Evolutionary conservation across 2,797 vertebrate genomes (phyloP).

Genomic region (Sebastes wilsoni): DNA sequence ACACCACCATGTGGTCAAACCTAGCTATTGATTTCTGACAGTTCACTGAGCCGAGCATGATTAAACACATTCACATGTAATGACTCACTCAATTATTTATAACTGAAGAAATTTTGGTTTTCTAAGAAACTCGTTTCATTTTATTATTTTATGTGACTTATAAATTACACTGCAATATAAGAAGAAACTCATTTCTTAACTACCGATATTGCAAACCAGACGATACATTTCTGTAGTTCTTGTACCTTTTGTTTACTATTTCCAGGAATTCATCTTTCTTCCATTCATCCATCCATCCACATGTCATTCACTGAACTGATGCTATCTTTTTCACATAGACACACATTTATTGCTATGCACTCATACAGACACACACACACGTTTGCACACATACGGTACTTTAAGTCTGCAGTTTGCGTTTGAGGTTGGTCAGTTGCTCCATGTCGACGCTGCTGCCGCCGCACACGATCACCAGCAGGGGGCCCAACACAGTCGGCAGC

Average conservation of each 20-base stretch:
- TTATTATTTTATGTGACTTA: not conserved
- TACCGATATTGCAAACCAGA: not conserved
- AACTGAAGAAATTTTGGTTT: not conserved
- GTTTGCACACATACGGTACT: not conserved
- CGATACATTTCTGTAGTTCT: not conserved
- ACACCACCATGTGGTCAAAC: constrained; percentile 52
- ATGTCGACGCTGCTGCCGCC: constrained; percentile 69
- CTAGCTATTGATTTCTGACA: not conserved
- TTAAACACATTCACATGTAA: not conserved
- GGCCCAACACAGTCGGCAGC: constrained; percentile 40
- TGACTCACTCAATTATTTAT: not conserved
- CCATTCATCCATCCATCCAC: not conserved
- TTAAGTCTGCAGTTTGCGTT: constrained; percentile 53
- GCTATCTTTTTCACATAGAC: not conserved
- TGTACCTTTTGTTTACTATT: not conserved
- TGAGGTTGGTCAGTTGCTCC: constrained; percentile 59
- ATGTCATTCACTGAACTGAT: not conserved
- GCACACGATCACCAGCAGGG: constrained; percentile 74
- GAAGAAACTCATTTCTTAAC: not conserved
- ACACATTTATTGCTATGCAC: not conserved
- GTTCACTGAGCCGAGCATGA: not conserved
- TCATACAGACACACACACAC: not conserved
- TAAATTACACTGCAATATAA: not conserved
- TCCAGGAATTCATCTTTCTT: not conserved
- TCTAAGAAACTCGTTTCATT: not conserved